These are phyloP conservation scores for Ladona fulva DNA, from an alignment of 1,140 invertebrate species.

Conservation along the genomic window DNA sequence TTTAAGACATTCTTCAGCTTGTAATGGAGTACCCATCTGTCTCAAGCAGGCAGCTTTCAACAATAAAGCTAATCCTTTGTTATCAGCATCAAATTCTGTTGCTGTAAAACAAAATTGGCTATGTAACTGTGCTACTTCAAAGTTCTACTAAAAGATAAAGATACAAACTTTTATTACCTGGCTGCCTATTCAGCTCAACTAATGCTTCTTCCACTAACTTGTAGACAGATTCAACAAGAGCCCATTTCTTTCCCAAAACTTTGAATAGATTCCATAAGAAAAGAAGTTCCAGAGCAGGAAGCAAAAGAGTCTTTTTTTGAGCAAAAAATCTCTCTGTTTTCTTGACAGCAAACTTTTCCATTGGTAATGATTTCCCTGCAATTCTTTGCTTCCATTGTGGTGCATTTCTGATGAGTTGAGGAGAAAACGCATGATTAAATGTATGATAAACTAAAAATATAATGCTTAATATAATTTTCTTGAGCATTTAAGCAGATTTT, in stretches of 20 bases:
- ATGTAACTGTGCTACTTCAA: neutral
- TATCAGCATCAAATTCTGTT: slow-evolving; percentile 60
- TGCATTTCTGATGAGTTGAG: slow-evolving; percentile 50
- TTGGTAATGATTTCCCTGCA: slow-evolving; percentile 90
- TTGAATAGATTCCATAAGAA: slow-evolving; percentile 92
- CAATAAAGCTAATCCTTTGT: slow-evolving; percentile 64
- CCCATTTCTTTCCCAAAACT: slow-evolving; percentile 62
- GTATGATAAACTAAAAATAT: no score
- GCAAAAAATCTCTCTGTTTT: slow-evolving; percentile 69
- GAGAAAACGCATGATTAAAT: neutral
- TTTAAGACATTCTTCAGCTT: slow-evolving; percentile 68
- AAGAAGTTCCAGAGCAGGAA: slow-evolving; percentile 81
- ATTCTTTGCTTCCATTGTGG: slow-evolving; percentile 79
- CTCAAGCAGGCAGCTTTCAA: slow-evolving; percentile 78
- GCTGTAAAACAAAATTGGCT: slow-evolving; percentile 19
- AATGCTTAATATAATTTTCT: no score
- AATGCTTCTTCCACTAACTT: slow-evolving; percentile 60
- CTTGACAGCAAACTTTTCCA: slow-evolving; percentile 90
- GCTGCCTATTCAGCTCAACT: slow-evolving; percentile 28
- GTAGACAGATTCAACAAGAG: slow-evolving; percentile 58
- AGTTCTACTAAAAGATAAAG: neutral
- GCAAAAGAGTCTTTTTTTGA: slow-evolving; percentile 60
- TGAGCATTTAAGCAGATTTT: no score
- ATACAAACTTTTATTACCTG: slow-evolving; percentile 11
- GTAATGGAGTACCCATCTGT: slow-evolving; percentile 56